Evolutionary conservation across 2,888 invertebrate species (phyloP), one percentile per base, ranked within the genome.

Genomic region (Drosophila histrio): DNA sequence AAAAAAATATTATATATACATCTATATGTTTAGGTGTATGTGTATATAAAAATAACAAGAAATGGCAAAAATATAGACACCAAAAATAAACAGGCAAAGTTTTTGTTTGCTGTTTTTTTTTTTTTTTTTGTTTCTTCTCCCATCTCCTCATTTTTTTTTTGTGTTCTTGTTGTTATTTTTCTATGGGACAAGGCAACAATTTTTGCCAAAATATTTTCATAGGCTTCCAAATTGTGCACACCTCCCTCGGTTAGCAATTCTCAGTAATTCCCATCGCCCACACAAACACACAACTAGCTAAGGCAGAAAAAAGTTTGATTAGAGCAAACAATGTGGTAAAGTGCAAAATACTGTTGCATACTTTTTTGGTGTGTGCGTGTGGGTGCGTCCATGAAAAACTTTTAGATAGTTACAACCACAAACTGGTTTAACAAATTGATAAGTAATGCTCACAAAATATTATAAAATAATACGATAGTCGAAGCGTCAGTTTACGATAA

Each of bases 301-400:
- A 59, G 39, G 24, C 54, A 38, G 30, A 39, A 59, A 61, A 71
- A 85, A 67, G 62, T 80, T 72, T 83, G 81, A 80, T 81, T 84
- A 54, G 67, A 73, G 74, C 62, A 73, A 84, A 76, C 72, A 74
- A 62, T 74, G 72, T 56, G 72, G 62, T 26, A 63, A 77, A 79
- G 85, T 79, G 79, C 75, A 79, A 81, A 84, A 84, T 71, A 74
- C 71, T 79, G 79, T 84, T 79, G 81, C 79, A 78, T 84, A 71
- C 79, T 83, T 79, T 72, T 62, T 46, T 41, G 54, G 30, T n/a
- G 26, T 6, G 32, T 28, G 34, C 32, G 11, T 54, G 15, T 28
- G 30, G 8, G 24, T 24, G 24, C 11, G 24, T 41, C 19, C 36
- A 15, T 19, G 28, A 28, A 13, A 69, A 60, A 60, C 38, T 60